These are phyloP conservation scores for Sphenodon punctatus DNA, from an alignment of 2,797 vertebrate genomes.

Conservation along the genomic window DNA sequence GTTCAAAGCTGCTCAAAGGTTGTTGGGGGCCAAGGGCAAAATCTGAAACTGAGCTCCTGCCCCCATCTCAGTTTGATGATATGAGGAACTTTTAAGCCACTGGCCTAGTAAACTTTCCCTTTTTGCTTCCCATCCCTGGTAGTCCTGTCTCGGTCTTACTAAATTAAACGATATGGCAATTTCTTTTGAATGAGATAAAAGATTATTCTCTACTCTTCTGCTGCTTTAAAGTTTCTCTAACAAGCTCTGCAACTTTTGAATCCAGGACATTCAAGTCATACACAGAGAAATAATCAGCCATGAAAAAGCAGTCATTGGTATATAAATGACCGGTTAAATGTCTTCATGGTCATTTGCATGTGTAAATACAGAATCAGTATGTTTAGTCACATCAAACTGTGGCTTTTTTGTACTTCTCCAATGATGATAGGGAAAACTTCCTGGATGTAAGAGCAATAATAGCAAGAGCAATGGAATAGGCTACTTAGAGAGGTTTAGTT, in stretches of 20 bases:
- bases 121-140: too few species aligned
- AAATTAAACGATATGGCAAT: fast-evolving
- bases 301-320: background rate
- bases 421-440: too few species aligned
- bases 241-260: fast-evolving
- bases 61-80: too few species aligned
- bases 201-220: background rate
- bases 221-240: background rate
- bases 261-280: background rate
- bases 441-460: too few species aligned
- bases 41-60: too few species aligned
- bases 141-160: too few species aligned
- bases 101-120: too few species aligned
- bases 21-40: too few species aligned
- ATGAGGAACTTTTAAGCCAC: too few species aligned
- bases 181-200: background rate
- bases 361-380: fast-evolving
- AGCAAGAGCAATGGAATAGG: too few species aligned
- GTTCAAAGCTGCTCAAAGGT: too few species aligned
- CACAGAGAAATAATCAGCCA: background rate
- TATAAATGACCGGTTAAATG: background rate
- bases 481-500: too few species aligned
- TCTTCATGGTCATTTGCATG: background rate
- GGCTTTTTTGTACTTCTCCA: background rate
- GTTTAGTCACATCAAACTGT: fast-evolving